Evolutionary conservation across 2,797 vertebrate species (phyloP).

Genomic region (Alectoris magna): DNA sequence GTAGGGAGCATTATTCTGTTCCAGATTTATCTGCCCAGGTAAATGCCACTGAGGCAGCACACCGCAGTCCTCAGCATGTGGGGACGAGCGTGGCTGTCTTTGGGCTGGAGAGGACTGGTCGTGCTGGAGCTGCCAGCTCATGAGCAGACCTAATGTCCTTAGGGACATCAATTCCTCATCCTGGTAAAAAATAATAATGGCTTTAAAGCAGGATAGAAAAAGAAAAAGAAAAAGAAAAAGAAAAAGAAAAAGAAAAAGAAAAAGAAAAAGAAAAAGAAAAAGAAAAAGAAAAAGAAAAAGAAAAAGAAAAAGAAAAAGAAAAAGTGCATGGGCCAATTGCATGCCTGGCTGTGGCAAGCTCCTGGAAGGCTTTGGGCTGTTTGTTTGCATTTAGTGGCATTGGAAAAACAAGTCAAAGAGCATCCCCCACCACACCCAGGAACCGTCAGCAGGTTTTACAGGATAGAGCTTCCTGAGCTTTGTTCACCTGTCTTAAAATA

Average conservation of each 20-base stretch:
- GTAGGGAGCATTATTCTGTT: neutral
- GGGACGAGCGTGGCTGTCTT: fast-evolving
- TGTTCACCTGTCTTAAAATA: neutral
- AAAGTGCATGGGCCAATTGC: neutral
- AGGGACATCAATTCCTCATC: neutral
- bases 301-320: neutral
- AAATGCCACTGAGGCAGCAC: neutral
- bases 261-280: neutral
- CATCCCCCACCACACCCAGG: conserved; percentile 1
- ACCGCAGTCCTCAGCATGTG: fast-evolving
- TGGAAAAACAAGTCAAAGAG: neutral
- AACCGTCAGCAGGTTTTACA: neutral
- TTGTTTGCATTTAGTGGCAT: neutral
- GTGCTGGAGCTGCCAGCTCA: neutral
- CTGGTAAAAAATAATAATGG: fast-evolving
- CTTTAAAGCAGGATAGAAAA: neutral
- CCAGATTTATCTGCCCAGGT: neutral
- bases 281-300: neutral
- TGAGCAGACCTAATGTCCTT: neutral
- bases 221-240: neutral
- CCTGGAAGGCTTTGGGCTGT: neutral
- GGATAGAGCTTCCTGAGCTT: neutral
- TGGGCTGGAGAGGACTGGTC: neutral
- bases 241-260: too few relatives aligned
- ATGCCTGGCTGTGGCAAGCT: conserved; percentile 19